A percentile compares a stretch with the other conserved stretches of the same genome.
phyloP scores from a whole-genome alignment of 2,888 invertebrate species.

The Phalangium opilio region DNA sequence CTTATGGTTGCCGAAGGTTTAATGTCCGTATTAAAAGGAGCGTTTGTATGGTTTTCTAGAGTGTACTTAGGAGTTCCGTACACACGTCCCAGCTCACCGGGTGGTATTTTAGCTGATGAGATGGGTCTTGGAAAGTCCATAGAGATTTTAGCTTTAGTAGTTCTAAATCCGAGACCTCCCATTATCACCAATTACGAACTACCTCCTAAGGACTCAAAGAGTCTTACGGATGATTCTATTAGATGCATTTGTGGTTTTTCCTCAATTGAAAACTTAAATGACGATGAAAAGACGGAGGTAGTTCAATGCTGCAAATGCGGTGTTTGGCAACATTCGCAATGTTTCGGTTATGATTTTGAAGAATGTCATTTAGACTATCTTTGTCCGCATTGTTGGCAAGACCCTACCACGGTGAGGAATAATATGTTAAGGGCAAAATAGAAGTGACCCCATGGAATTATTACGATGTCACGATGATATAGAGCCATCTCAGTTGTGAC shows the following conservation, averaged over 20 bases:
- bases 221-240: background rate
- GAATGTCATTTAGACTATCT: constrained; percentile 34
- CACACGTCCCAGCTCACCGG: constrained; percentile 33
- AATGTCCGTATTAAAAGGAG: too few relatives aligned
- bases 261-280: constrained; percentile 13
- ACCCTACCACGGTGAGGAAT: constrained; percentile 25
- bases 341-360: constrained; percentile 39
- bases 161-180: constrained; percentile 37
- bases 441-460: too few relatives aligned
- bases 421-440: too few relatives aligned
- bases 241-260: constrained; percentile 32
- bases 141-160: constrained; percentile 50
- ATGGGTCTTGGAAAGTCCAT: constrained; percentile 71
- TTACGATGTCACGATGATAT: too few relatives aligned
- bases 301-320: constrained; percentile 43
- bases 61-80: constrained; percentile 22
- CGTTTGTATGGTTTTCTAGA: too few relatives aligned
- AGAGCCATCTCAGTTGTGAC: too few relatives aligned
- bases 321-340: constrained; percentile 45
- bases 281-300: background rate
- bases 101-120: constrained; percentile 62
- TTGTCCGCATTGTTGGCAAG: constrained; percentile 51
- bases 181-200: background rate
- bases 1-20: too few relatives aligned
- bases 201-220: background rate